Evolutionary conservation across 2,113 vertebrate genomes (phyloP), one percentile per base, ranked within the genome.

Genomic region (Hyaena hyaena): DNA sequence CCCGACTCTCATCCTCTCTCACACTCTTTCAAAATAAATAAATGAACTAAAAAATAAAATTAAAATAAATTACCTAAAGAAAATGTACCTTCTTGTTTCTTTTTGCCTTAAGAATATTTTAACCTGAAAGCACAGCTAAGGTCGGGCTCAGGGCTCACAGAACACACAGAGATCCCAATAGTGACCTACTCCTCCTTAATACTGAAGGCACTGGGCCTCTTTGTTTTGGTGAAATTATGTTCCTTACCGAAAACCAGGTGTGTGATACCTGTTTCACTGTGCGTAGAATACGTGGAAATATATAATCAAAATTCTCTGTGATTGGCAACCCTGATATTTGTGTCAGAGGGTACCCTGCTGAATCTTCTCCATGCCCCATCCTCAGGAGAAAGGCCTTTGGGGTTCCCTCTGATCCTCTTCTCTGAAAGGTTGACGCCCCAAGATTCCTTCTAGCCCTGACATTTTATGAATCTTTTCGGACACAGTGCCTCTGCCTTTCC

Each of bases 41-140:
- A 58, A 58, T 2, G 19, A 58, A 58, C 55, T 4, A 5, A 53
- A 53, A 53, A 53, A 7, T 48, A 48, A 48, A 53, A 53, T 53
- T 16, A 53, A 14, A 53, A 53, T 53, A 53, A 53, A 53, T 53
- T 53, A 53, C 15, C 53, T 4, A 16, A 50, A 50, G 50, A 50
- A 95, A 95, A 83, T 61, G 15, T 74, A 71, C 26, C 2, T 86
- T 87, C 35, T 58, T 77, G 6, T 39, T 95, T 96, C 39, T 86
- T 69, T 81, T 76, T 69, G 10, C 39, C 23, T 83, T 83, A 68
- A 77, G 93, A 88, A 58, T 50, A 84, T 74, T 91, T 93, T 43
- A 88, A 68, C 26, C 53, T n/a, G 21, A 96, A 93, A 1, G 8
- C 69, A 28, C 19, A 53, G 10, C 55, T 53, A 63, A 84, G 14